Evolutionary conservation across 2,797 vertebrate genomes (phyloP), one percentile per base, ranked within the genome.

Genomic region (Eptatretus atami): DNA sequence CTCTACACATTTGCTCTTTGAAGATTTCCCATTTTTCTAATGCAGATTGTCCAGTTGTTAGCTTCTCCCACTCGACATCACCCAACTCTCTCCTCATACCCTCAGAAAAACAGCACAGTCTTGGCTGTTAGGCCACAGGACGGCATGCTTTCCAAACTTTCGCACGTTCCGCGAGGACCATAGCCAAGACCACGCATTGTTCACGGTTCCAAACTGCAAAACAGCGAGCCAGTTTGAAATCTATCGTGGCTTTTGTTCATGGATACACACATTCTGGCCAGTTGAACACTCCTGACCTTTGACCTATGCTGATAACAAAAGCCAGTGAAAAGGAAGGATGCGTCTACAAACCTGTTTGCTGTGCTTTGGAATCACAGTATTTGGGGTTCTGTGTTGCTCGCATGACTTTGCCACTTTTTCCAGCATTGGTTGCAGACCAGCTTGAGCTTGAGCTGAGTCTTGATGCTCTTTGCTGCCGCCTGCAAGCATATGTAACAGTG

Each of bases 71-170:
- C 19, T 19, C 19, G 19, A 19, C 19, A 19, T 19, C 19, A 19
- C 19, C 19, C 19, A 19, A 19, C 19, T 19, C 19, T 19, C 19
- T 19, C 19, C 19, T 19, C 19, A 19, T 19, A 19, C 19, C 19
- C 19, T 19, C 19, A 19, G 2, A n/a, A n/a, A n/a, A n/a, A n/a
- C n/a, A n/a, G 19, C 19, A 19, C 19, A 19, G 19, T 2, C 19
- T 19, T 19, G 31, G 3, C n/a, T 44, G 31, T 44, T 44, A 2
- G 92, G 90, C 69, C 69, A 88, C 75, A 0, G 84, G 80, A 70
- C 92, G 80, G 67, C n/a, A 87, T 79, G 1, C 79, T 75, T 87
- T 79, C 90, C 90, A 96, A 71, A 71, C 86, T 93, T 71, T n/a
- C n/a, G 74, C 82, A 71, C 79, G 81, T 68, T 82, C 80, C 80